Base-by-base conservation (phyloP, 1,140 invertebrate species). In the Chironomus tepperi region DNA sequence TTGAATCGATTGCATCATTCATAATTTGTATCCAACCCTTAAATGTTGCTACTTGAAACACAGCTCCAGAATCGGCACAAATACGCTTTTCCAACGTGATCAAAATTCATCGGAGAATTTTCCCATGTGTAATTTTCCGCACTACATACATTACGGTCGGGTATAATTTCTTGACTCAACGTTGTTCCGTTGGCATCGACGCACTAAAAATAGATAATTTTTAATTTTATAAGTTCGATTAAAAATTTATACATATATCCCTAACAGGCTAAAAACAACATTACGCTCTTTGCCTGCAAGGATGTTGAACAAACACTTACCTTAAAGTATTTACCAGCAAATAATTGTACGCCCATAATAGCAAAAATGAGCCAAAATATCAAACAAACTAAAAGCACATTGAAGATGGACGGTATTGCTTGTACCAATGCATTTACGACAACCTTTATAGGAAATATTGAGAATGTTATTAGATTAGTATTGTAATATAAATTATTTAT, bases 41-140 rank as follows among this genome's bases (percentile, higher is more conserved):
- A 85, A 98, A 98, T 73, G 97, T 99, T 70, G 97, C 96, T 77
- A 99, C 95, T 94, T 99, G 97, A 84, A 98, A 98, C 76, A 99
- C n/a, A n/a, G n/a, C n/a, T n/a, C n/a, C n/a, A n/a, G n/a, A n/a
- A n/a, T n/a, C n/a, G 88, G 81, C 95, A 96, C 77, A 99, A 86
- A 84, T 98, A 98, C 24, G 96, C 96, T 86, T 97, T 97, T 47
- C 95, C 91, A 9, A 98, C 96, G 84, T 98, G 95, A 84, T 99
- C 97, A 84, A 99, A 99, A 85, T 98, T 98, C 89, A 99, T 97
- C 76, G 90, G 89, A 47, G 95, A 96, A 85, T 98, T 98, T 83
- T 92, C 90, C 97, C 97, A 99, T 16, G 93, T 94, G 79, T 93
- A 93, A 81, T 97, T 96, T 84, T 94, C 92, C 77, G 91, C 88